A percentile compares a stretch with the other conserved stretches of the same genome.
Conservation (phyloP, 2,113 vertebrate genomes). For the Casuarius casuarius region DNA sequence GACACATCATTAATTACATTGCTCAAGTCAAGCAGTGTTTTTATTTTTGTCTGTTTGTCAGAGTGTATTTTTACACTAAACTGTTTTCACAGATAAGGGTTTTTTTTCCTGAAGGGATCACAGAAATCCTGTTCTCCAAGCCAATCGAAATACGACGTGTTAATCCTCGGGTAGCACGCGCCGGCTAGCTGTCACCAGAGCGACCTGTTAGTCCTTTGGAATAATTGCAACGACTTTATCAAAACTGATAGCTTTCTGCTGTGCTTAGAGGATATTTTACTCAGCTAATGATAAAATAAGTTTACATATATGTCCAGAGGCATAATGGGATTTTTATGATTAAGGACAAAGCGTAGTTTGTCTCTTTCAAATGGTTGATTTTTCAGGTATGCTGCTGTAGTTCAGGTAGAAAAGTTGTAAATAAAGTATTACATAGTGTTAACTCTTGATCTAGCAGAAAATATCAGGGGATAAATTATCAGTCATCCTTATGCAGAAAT, state of each 20-base stretch:
- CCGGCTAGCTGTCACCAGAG: too few relatives aligned
- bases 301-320: not conserved
- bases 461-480: not conserved
- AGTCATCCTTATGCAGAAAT: not conserved
- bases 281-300: not conserved
- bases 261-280: not conserved
- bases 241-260: not conserved
- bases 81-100: not conserved
- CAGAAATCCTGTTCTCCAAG: not conserved
- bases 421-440: not conserved
- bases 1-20: not conserved
- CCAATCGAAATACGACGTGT: not conserved
- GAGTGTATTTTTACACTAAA: not conserved
- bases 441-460: not conserved
- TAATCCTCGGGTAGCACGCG: not conserved
- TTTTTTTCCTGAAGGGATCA: not conserved
- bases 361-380: not conserved
- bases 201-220: not conserved
- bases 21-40: not conserved
- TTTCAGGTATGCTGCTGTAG: not conserved
- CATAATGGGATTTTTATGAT: not conserved
- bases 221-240: not conserved
- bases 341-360: not conserved
- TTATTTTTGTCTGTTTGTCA: not conserved
- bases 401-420: not conserved